Evolutionary conservation across 2,113 vertebrate genomes (phyloP).

Genomic region (Psittacula cyanocephala): DNA sequence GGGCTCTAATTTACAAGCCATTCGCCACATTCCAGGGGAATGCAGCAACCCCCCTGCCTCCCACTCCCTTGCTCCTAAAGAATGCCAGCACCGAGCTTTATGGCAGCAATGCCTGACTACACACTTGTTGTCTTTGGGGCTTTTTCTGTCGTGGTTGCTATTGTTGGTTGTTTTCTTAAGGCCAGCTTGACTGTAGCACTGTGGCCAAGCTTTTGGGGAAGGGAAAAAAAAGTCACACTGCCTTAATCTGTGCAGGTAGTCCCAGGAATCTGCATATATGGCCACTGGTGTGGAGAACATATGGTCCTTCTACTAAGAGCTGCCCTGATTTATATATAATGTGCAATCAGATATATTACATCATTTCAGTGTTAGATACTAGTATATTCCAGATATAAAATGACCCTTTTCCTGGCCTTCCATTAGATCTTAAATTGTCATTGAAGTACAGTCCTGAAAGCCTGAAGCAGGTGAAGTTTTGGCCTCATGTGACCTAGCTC

Average conservation of each 20-base stretch:
- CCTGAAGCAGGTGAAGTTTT: slow-evolving; percentile 55
- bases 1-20: slow-evolving; percentile 96
- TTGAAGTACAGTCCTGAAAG: slow-evolving; percentile 37
- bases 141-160: neutral
- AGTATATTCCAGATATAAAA: slow-evolving; percentile 48
- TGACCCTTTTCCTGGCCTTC: slow-evolving; percentile 51
- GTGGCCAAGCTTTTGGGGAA: neutral
- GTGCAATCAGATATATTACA: slow-evolving; percentile 50
- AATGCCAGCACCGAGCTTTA: slow-evolving; percentile 76
- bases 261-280: slow-evolving; percentile 13
- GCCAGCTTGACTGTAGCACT: neutral
- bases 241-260: neutral
- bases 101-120: slow-evolving; percentile 46
- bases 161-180: slow-evolving; percentile 44
- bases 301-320: neutral
- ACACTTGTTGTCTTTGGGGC: neutral
- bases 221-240: neutral
- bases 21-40: slow-evolving; percentile 88
- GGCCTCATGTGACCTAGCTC: slow-evolving; percentile 49
- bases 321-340: slow-evolving; percentile 23
- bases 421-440: slow-evolving; percentile 62
- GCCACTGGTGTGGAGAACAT: neutral
- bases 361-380: slow-evolving; percentile 24
- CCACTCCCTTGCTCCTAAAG: slow-evolving; percentile 78
- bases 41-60: slow-evolving; percentile 72